phyloP scores from a whole-genome alignment of 2,888 invertebrate species.

The Saturnia japonica region DNA sequence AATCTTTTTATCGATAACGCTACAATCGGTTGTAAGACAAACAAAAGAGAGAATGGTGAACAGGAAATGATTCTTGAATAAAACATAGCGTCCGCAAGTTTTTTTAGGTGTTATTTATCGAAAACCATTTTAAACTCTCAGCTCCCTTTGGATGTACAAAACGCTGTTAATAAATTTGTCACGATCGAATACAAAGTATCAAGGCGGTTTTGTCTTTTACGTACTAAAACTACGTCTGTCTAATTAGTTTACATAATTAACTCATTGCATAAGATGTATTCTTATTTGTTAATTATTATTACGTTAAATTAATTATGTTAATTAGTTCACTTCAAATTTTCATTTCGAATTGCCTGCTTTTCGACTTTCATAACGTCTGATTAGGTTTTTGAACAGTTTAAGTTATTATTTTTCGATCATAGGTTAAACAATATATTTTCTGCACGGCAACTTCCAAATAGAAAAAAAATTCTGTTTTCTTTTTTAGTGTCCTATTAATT shows the following conservation, averaged over 20 bases:
- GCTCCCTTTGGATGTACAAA: too few relatives aligned
- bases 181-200: slow-evolving; percentile 2
- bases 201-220: slow-evolving; percentile 8
- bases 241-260: neutral
- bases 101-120: too few relatives aligned
- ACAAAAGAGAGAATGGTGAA: neutral
- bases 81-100: neutral
- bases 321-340: neutral
- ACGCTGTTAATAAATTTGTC: too few relatives aligned
- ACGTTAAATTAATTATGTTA: neutral
- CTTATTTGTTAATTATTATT: neutral
- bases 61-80: neutral
- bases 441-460: too few relatives aligned
- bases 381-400: neutral
- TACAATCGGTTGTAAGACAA: neutral
- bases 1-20: neutral
- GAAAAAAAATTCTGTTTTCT: neutral
- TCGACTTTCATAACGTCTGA: neutral
- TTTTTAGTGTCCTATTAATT: neutral
- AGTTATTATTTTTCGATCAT: neutral
- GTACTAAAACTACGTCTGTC: neutral
- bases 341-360: neutral
- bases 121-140: too few relatives aligned
- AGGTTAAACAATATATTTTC: neutral
- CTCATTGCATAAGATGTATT: slow-evolving; percentile 1